Evolutionary conservation across 2,888 invertebrate genomes (phyloP), one percentile per base, ranked within the genome.

Genomic region (Idaea straminata): DNA sequence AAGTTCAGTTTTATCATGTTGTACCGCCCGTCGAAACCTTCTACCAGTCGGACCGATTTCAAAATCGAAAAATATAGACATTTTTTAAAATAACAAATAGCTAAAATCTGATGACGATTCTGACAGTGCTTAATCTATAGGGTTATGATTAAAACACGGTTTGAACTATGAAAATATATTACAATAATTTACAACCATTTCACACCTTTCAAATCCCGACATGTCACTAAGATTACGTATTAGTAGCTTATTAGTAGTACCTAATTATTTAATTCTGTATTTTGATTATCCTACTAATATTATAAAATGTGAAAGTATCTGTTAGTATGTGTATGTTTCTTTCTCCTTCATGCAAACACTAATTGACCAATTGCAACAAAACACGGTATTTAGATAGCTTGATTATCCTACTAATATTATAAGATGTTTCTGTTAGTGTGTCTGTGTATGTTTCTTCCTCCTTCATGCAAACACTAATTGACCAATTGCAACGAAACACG

Each of bases 11-110:
- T 78, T 86, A 71, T 92, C 92, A 4, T 79, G 80, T n/a, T 89
- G 86, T 0, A 92, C 83, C 0, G 92, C 92, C 59, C 85, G 81
- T 73, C 92, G 81, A 62, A 92, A 87, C 63, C 87, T 80, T 65
- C 86, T 83, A 0, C 86, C 85, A 63, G 69, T 73, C 0, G 82
- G 67, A 0, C 84, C 84, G 0, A 89, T 83, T 35, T 86, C 76
- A 66, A 86, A 91, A 74, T 92, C 87, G 66, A 90, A 91, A 77
- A 84, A 92, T 80, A 92, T 89, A 34, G 92, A 92, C 92, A 92
- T 92, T 67, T 62, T 72, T 3, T 59, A 62, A 25, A 25, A 25
- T 25, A 25, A 25, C 25, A n/a, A n/a, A n/a, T n/a, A 25, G 25
- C 25, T 25, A 25, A 2, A 25, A 25, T 25, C 25, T 25, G 25